Conservation (phyloP, 2,113 vertebrate genomes). For the Paralichthys olivaceus region DNA sequence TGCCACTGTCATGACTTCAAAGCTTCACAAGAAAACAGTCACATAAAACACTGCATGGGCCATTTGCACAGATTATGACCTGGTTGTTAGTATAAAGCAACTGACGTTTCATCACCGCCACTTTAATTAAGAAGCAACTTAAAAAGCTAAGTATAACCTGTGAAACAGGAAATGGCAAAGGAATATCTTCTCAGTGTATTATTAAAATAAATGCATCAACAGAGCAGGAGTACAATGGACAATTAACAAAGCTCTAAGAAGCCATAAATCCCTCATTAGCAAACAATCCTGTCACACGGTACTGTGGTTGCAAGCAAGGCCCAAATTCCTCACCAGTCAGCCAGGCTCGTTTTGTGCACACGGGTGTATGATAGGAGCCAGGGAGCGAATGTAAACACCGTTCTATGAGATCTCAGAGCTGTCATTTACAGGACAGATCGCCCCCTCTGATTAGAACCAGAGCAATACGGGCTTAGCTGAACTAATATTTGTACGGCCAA, state of each 20-base stretch:
- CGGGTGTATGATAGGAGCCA: constrained; percentile 56
- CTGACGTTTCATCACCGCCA: constrained; percentile 52
- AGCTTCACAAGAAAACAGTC: not conserved
- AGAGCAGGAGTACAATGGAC: constrained; percentile 61
- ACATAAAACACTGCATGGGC: constrained; percentile 4
- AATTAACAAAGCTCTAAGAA: constrained; percentile 77
- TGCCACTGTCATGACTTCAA: not conserved
- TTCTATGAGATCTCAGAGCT: constrained; percentile 67
- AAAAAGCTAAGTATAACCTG: constrained; percentile 50
- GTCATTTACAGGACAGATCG: constrained; percentile 68
- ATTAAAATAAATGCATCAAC: constrained; percentile 74
- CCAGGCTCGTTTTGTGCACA: constrained; percentile 69
- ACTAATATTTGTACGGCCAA: constrained; percentile 79
- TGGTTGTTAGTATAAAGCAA: constrained; percentile 25
- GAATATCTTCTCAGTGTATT: constrained; percentile 55
- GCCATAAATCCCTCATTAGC: constrained; percentile 79
- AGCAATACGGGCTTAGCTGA: constrained; percentile 72
- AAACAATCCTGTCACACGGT: constrained; percentile 63
- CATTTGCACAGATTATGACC: constrained; percentile 31
- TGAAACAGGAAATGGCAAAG: constrained; percentile 50
- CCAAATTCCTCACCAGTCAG: constrained; percentile 74
- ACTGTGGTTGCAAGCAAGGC: constrained; percentile 56
- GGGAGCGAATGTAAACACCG: constrained; percentile 71
- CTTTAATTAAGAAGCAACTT: constrained; percentile 66
- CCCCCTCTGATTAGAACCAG: constrained; percentile 68